Evolutionary conservation across 2,888 invertebrate genomes (phyloP).

Genomic region (Eupithecia vulgata): DNA sequence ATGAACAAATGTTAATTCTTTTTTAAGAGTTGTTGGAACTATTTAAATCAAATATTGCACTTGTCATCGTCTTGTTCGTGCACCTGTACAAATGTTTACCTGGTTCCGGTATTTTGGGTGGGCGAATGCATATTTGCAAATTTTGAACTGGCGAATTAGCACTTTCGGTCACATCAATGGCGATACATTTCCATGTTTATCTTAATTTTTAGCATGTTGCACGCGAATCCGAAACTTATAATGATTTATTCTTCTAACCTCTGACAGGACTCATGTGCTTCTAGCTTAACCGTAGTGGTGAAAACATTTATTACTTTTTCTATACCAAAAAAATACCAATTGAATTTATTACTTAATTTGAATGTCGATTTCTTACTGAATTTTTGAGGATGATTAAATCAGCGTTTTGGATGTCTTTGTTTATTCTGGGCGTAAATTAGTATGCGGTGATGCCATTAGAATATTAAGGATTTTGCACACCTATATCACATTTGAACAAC

Average conservation of each 20-base stretch:
- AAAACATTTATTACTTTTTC: slow-evolving; percentile 55
- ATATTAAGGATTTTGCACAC: slow-evolving; percentile 52
- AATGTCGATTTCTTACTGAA: slow-evolving; percentile 31
- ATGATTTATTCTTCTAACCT: slow-evolving; percentile 52
- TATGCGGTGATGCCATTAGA: slow-evolving; percentile 55
- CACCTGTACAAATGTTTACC: slow-evolving; percentile 72
- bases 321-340: slow-evolving; percentile 40
- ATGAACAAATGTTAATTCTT: slow-evolving; percentile 10
- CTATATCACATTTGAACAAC: slow-evolving; percentile 58
- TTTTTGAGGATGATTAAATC: slow-evolving; percentile 40
- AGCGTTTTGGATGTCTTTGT: slow-evolving; percentile 31
- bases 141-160: slow-evolving; percentile 71
- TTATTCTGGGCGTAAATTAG: slow-evolving; percentile 38
- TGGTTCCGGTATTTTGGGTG: slow-evolving; percentile 59
- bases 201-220: slow-evolving; percentile 51
- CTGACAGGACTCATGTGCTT: slow-evolving; percentile 52
- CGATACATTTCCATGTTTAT: slow-evolving; percentile 61
- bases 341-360: slow-evolving; percentile 57
- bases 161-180: slow-evolving; percentile 66
- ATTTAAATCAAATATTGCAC: slow-evolving; percentile 67
- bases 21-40: slow-evolving; percentile 20
- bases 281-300: slow-evolving; percentile 53
- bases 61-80: slow-evolving; percentile 58
- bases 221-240: slow-evolving; percentile 40
- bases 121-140: slow-evolving; percentile 75